Base-by-base conservation (phyloP, 2,888 invertebrate species). In the Cephonodes hylas region DNA sequence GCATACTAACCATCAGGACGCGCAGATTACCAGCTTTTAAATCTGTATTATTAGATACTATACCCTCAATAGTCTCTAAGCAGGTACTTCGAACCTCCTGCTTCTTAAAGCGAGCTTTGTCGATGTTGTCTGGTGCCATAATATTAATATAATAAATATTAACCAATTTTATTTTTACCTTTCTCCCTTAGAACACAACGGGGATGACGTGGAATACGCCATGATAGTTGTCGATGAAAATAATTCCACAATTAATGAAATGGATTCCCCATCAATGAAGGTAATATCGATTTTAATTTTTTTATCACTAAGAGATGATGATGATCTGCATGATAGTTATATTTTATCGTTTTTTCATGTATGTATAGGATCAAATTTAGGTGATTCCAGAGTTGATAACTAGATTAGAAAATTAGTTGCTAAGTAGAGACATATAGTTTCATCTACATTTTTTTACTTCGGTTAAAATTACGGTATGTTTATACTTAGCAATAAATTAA, bases 211-310 rank as follows among this genome's bases (percentile, higher is more conserved):
- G 64, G 97, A 97, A 80, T 97, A 97, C 84, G 97, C 97, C 80
- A 97, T 97, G 75, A 97, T 97, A 81, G 96, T 97, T 66, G 96
- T 97, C 76, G 97, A 97, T 81, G 97, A 97, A 83, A 96, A 96
- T 82, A 97, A 97, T 92, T 96, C 97, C 0, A 96, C 96, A 13
- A 91, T 97, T 71, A 95, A 96, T 58, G 97, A 97, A 77, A 94
- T 96, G 81, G 96, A 97, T 79, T 95, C 96, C 18, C 96, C 97
- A 5, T 97, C 97, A 8, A 96, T 97, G 71, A 97, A 97, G 96
- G 97, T 97, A 88, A 84, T 79, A 70, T 65, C 60, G 25, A 18
- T 20, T 25, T 62, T 60, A 1, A 48, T 25, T 31, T 44, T 59
- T 27, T 61, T 10, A 18, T 57, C 58, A 5, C 10, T 6, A 58